Percentiles rank a stretch among this genome's conserved stretches.
These are phyloP conservation scores for Pithys albifrons DNA, from an alignment of 2,113 vertebrate species.

Conservation along the genomic window DNA sequence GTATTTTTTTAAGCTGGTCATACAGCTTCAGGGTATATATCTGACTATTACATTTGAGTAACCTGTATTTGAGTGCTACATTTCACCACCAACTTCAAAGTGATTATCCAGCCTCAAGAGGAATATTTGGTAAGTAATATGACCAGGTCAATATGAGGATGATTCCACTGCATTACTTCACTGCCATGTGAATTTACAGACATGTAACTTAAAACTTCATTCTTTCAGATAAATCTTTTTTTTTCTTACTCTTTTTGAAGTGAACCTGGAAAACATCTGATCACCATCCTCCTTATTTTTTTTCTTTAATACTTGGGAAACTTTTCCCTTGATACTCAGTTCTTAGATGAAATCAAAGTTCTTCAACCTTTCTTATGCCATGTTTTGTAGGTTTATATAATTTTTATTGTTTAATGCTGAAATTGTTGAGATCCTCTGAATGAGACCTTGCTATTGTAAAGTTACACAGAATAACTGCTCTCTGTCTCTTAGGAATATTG, in stretches of 20 bases:
- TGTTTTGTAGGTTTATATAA: not conserved
- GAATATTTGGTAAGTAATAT: slow-evolving; percentile 32
- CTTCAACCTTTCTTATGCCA: not conserved
- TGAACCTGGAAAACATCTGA: not conserved
- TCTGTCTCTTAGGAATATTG: not conserved
- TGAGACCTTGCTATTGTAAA: not conserved
- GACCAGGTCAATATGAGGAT: not conserved
- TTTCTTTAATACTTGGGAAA: not conserved
- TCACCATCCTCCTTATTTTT: not conserved
- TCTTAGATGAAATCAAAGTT: not conserved
- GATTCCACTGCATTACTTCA: slow-evolving; percentile 13
- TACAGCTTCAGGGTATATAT: not conserved
- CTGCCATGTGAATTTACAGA: not conserved
- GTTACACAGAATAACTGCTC: not conserved
- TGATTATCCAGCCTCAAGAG: not conserved
- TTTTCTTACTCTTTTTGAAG: not conserved
- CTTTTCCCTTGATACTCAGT: not conserved
- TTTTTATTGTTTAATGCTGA: not conserved
- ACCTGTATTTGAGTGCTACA: not conserved
- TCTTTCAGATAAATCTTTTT: not conserved
- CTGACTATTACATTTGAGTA: not conserved
- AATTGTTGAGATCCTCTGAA: not conserved
- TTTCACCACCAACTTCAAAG: slow-evolving; percentile 34
- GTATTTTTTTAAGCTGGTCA: not conserved
- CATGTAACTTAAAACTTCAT: not conserved